phyloP scores from a whole-genome alignment of 1,140 invertebrate genomes.

The Zophobas atratus region DNA sequence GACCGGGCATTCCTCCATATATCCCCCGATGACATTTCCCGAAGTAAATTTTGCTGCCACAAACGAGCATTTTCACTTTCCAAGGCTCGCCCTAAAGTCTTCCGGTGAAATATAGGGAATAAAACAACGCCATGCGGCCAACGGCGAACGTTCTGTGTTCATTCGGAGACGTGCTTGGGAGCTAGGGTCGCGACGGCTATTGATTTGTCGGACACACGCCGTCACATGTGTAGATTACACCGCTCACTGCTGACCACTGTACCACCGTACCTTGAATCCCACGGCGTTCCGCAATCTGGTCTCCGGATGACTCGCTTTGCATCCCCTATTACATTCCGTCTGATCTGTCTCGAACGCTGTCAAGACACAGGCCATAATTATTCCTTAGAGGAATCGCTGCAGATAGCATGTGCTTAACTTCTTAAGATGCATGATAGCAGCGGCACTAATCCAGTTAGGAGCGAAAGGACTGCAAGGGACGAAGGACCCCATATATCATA shows the following conservation, averaged over 20 bases:
- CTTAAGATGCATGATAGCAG: too few species aligned
- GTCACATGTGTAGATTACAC: conserved; percentile 61
- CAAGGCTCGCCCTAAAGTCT: conserved; percentile 46
- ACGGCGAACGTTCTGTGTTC: conserved; percentile 39
- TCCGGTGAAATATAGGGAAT: conserved; percentile 58
- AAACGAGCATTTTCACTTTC: conserved; percentile 60
- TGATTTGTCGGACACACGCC: conserved; percentile 61
- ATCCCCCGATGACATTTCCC: conserved; percentile 44
- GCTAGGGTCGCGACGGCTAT: conserved; percentile 57
- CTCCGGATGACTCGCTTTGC: conserved; percentile 26
- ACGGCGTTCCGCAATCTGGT: conserved; percentile 49
- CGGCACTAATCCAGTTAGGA: too few species aligned
- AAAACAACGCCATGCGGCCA: conserved; percentile 59
- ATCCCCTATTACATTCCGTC: conserved; percentile 28
- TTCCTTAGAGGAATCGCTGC: too few species aligned
- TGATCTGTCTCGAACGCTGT: neutral
- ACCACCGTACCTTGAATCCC: conserved; percentile 41
- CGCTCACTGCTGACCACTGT: conserved; percentile 54
- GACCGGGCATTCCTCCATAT: conserved; percentile 33
- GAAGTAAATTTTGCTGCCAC: conserved; percentile 39
- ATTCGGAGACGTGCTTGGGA: conserved; percentile 45
- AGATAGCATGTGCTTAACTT: too few species aligned
- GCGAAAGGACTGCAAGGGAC: neutral
- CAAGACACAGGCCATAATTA: too few species aligned
- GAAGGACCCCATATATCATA: neutral